Evolutionary conservation across 2,888 invertebrate species (phyloP).

Genomic region (Autographa pulchrina): DNA sequence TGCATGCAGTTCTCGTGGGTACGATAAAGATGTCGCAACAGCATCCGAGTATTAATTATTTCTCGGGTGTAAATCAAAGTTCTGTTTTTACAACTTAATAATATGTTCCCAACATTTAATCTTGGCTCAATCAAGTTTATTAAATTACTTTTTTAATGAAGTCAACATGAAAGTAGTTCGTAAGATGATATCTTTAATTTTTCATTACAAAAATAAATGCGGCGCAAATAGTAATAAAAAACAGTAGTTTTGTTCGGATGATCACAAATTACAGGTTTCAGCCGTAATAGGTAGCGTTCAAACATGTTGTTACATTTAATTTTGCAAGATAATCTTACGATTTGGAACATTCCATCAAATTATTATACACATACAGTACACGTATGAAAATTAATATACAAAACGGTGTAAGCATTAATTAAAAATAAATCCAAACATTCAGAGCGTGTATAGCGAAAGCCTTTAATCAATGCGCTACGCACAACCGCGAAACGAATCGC

Average conservation of each 20-base stretch:
- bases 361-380: constrained; percentile 52
- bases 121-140: constrained; percentile 59
- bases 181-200: constrained; percentile 56
- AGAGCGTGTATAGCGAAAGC: constrained; percentile 72
- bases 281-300: constrained; percentile 35
- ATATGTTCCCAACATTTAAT: constrained; percentile 53
- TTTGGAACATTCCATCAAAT: constrained; percentile 63
- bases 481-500: constrained; percentile 68
- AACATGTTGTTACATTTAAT: constrained; percentile 53
- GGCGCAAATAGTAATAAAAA: constrained; percentile 56
- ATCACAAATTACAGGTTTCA: constrained; percentile 57
- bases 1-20: constrained; percentile 41
- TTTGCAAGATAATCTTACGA: constrained; percentile 53
- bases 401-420: constrained; percentile 69
- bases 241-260: constrained; percentile 60
- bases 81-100: constrained; percentile 57
- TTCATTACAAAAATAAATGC: constrained; percentile 55
- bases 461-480: constrained; percentile 75
- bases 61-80: constrained; percentile 57
- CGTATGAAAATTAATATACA: constrained; percentile 69
- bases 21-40: constrained; percentile 56
- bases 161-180: constrained; percentile 54
- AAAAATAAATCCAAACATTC: constrained; percentile 64
- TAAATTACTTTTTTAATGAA: constrained; percentile 63
- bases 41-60: constrained; percentile 51